Conservation (phyloP, 1,140 invertebrate species). For the Agraylea sexmaculata region DNA sequence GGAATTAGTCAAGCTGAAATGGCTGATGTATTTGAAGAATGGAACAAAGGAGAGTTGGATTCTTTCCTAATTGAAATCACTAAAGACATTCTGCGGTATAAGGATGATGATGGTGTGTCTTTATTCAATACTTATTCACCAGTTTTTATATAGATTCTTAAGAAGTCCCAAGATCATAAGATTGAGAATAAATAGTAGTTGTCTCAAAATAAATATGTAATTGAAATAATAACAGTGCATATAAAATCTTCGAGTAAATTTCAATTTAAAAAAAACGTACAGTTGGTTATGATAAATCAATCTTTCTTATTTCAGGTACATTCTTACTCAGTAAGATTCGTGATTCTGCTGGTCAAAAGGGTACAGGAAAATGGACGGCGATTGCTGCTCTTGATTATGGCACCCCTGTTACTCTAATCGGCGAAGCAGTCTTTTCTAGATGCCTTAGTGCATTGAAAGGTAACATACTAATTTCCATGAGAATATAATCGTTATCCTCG, state of each 20-base stretch:
- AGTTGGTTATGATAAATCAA: neutral
- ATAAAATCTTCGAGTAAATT: neutral
- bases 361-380: constrained; percentile 99
- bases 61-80: constrained; percentile 99
- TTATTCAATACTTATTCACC: no score
- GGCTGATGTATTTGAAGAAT: constrained; percentile 82
- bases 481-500: no score
- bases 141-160: no score
- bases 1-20: constrained; percentile 76
- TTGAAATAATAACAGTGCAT: constrained; percentile 3
- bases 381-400: constrained; percentile 94
- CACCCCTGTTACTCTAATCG: constrained; percentile 94
- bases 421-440: constrained; percentile 93
- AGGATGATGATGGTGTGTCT: constrained; percentile 73
- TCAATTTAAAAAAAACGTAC: neutral
- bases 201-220: no score
- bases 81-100: constrained; percentile 88
- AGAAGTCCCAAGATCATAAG: no score
- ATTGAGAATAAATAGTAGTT: no score
- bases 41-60: constrained; percentile 93
- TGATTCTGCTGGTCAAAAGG: constrained; percentile 96
- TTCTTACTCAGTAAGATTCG: constrained; percentile 84
- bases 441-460: constrained; percentile 82
- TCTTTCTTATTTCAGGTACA: constrained; percentile 33
- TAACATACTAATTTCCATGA: no score